These are phyloP conservation scores for Fistularia commersonii DNA, from an alignment of 2,797 vertebrate genomes.

Conservation along the genomic window DNA sequence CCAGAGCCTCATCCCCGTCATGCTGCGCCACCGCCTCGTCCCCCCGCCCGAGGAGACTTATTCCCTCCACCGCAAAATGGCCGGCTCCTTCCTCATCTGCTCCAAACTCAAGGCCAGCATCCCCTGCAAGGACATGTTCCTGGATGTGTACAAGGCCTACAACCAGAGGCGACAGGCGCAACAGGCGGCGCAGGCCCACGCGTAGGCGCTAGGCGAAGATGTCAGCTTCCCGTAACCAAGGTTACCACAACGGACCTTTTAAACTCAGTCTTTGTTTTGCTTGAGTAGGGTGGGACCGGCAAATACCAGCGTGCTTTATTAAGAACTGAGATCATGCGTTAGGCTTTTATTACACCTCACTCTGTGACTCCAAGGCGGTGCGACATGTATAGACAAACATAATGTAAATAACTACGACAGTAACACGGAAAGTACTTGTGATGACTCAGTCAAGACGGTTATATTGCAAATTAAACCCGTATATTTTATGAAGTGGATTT, in stretches of 20 bases:
- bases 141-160: constrained; percentile 75
- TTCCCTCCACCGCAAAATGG: constrained; percentile 90
- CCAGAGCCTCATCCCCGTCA: constrained; percentile 80
- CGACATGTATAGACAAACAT: constrained; percentile 2
- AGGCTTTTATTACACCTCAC: neutral
- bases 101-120: constrained; percentile 80
- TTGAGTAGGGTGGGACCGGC: no score
- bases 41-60: constrained; percentile 88
- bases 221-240: no score
- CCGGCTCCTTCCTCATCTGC: constrained; percentile 90
- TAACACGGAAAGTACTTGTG: neutral
- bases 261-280: neutral
- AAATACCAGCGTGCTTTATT: neutral
- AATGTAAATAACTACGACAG: neutral
- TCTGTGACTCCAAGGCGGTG: neutral
- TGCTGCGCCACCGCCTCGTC: constrained; percentile 85
- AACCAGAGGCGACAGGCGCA: constrained; percentile 35
- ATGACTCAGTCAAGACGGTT: neutral
- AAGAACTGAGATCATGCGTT: neutral
- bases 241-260: no score
- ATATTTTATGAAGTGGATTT: no score
- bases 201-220: constrained; percentile 16
- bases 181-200: constrained; percentile 20
- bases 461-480: neutral
- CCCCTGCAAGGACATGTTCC: constrained; percentile 82